A percentile compares a stretch with the other conserved stretches of the same genome.
Evolutionary conservation across 2,797 vertebrate species (phyloP).

Genomic region (Hemitrygon akajei): DNA sequence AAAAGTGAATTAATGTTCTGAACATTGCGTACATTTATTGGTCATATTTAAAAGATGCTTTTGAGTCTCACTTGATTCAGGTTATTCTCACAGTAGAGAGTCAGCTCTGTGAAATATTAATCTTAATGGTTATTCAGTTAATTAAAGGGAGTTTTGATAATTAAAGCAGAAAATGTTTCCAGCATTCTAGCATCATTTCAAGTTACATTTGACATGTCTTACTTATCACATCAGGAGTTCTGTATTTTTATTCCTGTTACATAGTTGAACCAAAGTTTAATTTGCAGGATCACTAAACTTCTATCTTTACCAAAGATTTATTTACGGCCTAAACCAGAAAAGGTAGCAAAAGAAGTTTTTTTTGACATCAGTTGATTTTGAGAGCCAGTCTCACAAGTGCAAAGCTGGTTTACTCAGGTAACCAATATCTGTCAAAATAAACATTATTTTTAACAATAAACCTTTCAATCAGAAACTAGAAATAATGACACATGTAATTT

Average conservation of each 20-base stretch:
- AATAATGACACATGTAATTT: not conserved
- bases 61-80: not conserved
- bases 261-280: fast-evolving
- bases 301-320: not conserved
- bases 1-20: conserved; percentile 33
- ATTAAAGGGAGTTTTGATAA: conserved; percentile 37
- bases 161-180: conserved; percentile 39
- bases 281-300: conserved; percentile 29
- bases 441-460: not conserved
- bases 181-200: not conserved
- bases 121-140: not conserved
- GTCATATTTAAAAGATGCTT: conserved; percentile 2
- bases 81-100: not conserved
- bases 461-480: not conserved
- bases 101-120: not conserved
- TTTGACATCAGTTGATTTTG: not conserved
- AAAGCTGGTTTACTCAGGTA: not conserved
- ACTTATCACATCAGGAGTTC: conserved; percentile 38
- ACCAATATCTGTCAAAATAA: not conserved
- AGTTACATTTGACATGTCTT: conserved; percentile 37
- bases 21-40: conserved; percentile 35
- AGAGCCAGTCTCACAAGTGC: not conserved
- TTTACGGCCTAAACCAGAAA: not conserved
- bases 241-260: conserved; percentile 38
- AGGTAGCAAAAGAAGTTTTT: not conserved